A percentile compares a stretch with the other conserved stretches of the same genome.
Conservation (phyloP, 2,888 invertebrate genomes). For the Nomada lathburiana region DNA sequence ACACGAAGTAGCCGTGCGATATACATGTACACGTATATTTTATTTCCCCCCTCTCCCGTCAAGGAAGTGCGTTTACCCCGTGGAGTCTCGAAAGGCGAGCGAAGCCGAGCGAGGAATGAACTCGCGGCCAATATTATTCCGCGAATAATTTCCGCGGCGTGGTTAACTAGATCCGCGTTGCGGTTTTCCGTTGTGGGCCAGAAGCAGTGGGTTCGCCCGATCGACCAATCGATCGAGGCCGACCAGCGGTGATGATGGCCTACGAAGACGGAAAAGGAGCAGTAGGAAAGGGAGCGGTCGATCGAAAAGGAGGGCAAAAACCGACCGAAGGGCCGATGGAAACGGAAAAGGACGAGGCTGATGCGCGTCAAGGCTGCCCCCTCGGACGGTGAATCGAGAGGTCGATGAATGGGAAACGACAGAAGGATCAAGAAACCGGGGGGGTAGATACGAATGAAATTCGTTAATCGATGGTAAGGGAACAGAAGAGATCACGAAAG, state of each 20-base stretch:
- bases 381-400: slow-evolving; percentile 46
- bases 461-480: no score
- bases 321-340: slow-evolving; percentile 21
- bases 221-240: slow-evolving; percentile 53
- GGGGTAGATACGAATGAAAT: no score
- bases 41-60: not conserved
- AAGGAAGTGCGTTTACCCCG: slow-evolving; percentile 45
- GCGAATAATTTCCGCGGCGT: slow-evolving; percentile 71
- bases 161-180: slow-evolving; percentile 75
- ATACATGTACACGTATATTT: not conserved
- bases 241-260: slow-evolving; percentile 62
- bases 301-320: slow-evolving; percentile 44
- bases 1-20: slow-evolving; percentile 5
- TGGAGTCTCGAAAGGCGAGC: no score
- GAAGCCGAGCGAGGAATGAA: slow-evolving; percentile 9
- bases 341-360: slow-evolving; percentile 39
- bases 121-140: slow-evolving; percentile 62
- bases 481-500: no score
- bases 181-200: slow-evolving; percentile 69
- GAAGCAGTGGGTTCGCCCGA: slow-evolving; percentile 17
- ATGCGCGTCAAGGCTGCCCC: slow-evolving; percentile 57
- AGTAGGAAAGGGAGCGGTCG: slow-evolving; percentile 38
- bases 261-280: slow-evolving; percentile 56
- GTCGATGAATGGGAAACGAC: slow-evolving; percentile 63
- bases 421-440: not conserved